Evolutionary conservation across 2,888 invertebrate genomes (phyloP).

Genomic region (Lasioglossum leucozonium): DNA sequence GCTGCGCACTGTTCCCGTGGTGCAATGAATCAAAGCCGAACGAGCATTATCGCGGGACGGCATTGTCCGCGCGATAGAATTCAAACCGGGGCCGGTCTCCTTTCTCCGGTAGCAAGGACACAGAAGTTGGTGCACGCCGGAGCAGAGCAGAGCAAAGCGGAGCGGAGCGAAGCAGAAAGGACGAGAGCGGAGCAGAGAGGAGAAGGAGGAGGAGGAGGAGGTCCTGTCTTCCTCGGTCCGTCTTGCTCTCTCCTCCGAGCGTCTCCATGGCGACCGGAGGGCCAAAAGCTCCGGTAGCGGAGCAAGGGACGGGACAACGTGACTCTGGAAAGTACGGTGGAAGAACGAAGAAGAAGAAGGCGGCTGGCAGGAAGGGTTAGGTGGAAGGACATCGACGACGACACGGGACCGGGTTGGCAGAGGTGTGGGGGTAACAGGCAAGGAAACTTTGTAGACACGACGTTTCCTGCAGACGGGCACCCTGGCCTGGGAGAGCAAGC

Average conservation of each 20-base stretch:
- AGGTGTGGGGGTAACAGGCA: slow-evolving; percentile 35
- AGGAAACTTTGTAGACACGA: slow-evolving; percentile 80
- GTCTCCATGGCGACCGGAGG: slow-evolving; percentile 70
- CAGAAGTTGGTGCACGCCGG: slow-evolving; percentile 56
- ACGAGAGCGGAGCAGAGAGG: neutral
- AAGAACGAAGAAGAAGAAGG: slow-evolving; percentile 35
- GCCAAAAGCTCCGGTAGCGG: slow-evolving; percentile 61
- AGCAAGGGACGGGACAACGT: slow-evolving; percentile 24
- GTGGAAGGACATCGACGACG: slow-evolving; percentile 46
- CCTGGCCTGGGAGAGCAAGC: slow-evolving; percentile 53
- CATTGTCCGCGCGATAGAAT: slow-evolving; percentile 76
- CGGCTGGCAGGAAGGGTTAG: slow-evolving; percentile 17
- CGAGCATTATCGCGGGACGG: slow-evolving; percentile 73
- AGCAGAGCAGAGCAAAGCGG: neutral
- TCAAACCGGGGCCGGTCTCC: slow-evolving; percentile 62
- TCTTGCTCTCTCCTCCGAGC: slow-evolving; percentile 52
- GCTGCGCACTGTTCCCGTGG: slow-evolving; percentile 12
- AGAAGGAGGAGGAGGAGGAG: neutral
- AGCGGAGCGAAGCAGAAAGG: neutral
- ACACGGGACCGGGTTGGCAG: slow-evolving; percentile 33
- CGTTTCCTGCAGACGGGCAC: slow-evolving; percentile 76
- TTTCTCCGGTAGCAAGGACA: slow-evolving; percentile 48
- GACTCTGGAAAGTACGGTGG: slow-evolving; percentile 36
- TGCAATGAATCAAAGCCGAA: slow-evolving; percentile 73
- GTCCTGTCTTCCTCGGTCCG: slow-evolving; percentile 38